A percentile compares a stretch with the other conserved stretches of the same genome.
These are phyloP conservation scores for Aethina tumida DNA, from an alignment of 1,140 invertebrate species.

Conservation along the genomic window DNA sequence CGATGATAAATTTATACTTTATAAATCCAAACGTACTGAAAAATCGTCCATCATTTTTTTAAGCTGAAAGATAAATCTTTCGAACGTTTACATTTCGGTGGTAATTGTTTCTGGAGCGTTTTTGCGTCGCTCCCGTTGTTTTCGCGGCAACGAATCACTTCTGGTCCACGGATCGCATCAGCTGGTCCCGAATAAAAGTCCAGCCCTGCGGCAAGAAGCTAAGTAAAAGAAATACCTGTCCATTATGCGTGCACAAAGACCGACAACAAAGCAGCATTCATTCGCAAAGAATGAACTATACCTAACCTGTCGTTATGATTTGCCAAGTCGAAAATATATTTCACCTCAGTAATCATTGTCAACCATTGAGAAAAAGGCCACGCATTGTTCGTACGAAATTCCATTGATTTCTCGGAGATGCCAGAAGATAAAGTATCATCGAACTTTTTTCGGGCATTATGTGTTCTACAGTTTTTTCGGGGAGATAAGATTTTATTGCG, in stretches of 20 bases:
- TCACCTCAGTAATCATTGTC: slow-evolving; percentile 31
- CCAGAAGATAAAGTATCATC: slow-evolving; percentile 26
- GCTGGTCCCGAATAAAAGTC: no score
- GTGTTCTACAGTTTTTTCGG: no score
- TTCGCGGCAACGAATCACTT: no score
- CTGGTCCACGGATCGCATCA: no score
- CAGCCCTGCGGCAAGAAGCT: slow-evolving; percentile 24
- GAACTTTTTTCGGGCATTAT: slow-evolving; percentile 19
- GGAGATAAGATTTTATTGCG: no score
- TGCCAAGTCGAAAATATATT: slow-evolving; percentile 33
- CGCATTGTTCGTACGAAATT: slow-evolving; percentile 16
- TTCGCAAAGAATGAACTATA: slow-evolving; percentile 28
- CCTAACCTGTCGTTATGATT: slow-evolving; percentile 32
- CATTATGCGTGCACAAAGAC: slow-evolving; percentile 24
- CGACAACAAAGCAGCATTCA: slow-evolving; percentile 22
- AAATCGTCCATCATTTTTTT: no score
- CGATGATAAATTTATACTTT: no score
- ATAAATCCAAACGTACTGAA: no score
- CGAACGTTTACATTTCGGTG: no score
- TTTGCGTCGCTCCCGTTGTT: no score
- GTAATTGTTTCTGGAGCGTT: no score
- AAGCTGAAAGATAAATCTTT: no score
- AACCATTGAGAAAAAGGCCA: slow-evolving; percentile 22
- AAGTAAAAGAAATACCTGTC: slow-evolving; percentile 30
- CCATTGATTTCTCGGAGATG: slow-evolving; percentile 19